Evolutionary conservation across 2,888 invertebrate species (phyloP), one percentile per base, ranked within the genome.

Genomic region (Cenopis cana): DNA sequence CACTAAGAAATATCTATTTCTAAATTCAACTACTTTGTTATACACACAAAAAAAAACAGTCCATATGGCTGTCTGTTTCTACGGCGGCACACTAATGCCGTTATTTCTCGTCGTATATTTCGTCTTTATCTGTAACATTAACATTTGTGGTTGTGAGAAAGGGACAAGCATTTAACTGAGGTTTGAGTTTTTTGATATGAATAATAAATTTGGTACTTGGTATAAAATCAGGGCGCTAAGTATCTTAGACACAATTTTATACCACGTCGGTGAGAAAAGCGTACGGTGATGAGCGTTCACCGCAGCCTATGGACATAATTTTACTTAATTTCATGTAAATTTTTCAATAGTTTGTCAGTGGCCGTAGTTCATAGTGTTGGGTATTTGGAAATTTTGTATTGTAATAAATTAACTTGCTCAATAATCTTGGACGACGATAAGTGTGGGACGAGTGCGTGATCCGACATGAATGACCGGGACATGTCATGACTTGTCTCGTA

Each of bases 401-500:
- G 57, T 69, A 69, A 60, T 70, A 59, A 62, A 69, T 59, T 60
- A 70, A 70, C 70, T 70, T 70, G 70, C 70, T 70, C 70, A 70
- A 70, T 70, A 65, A 66, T 20, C 33, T 54, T 54, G 52, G 59
- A 70, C 54, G 70, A 59, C 20, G 59, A 12, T 52, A 52, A 62
- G 50, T 38, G 62, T 46, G 70, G 70, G 33, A 33, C 59, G 59
- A 70, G 65, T 59, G 65, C 52, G 33, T 41, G 52, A 65, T 70
- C 70, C 65, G 64, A 64, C 52, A 38, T 64, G 64, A 64, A 64
- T 64, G 20, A 52, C 52, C 24, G 14, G 24, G 41, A 38, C 38
- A 11, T 6, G 64, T 64, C 52, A n/a, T 0, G 20, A 64, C 24
- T 36, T 62, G 50, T 52, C 36, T 20, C 29, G 5, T 5, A 29